Evolutionary conservation across 2,797 vertebrate species (phyloP).

Genomic region (Centroberyx gerrardi): DNA sequence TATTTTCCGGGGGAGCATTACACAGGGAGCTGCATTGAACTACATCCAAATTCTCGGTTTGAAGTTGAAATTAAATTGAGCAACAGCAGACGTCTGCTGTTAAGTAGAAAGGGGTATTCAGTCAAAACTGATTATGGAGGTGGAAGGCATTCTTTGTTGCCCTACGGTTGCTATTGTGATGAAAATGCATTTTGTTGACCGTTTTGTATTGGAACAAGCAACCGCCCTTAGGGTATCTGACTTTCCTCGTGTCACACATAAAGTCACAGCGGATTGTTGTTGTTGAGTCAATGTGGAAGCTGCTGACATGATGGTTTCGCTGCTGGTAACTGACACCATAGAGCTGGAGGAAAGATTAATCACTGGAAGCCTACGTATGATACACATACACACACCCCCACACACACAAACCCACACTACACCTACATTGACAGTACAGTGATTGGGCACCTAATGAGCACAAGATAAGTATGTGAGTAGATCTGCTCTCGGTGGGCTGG

Average conservation of each 20-base stretch:
- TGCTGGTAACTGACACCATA: too few relatives aligned
- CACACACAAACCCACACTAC: background rate
- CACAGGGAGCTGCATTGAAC: constrained; percentile 9
- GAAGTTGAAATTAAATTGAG: constrained; percentile 31
- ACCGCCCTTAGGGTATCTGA: constrained; percentile 3
- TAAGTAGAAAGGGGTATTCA: background rate
- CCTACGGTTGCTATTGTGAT: constrained; percentile 21
- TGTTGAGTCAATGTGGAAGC: constrained; percentile 11
- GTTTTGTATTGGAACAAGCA: constrained; percentile 9
- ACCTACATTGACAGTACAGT: constrained; percentile 16
- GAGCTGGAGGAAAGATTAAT: constrained; percentile 14
- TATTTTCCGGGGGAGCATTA: constrained; percentile 29
- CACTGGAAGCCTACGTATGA: background rate
- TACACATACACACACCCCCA: constrained; percentile 11
- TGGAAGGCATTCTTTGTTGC: constrained; percentile 28
- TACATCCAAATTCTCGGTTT: constrained; percentile 31
- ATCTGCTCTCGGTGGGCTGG: constrained; percentile 39
- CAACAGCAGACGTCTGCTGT: constrained; percentile 1
- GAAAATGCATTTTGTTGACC: constrained; percentile 21
- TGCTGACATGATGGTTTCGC: constrained; percentile 29
- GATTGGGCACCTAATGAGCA: constrained; percentile 47
- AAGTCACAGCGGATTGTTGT: constrained; percentile 38
- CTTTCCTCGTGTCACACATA: constrained; percentile 43
- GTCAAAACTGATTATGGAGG: constrained; percentile 14
- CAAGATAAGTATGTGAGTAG: constrained; percentile 29